phyloP scores from a whole-genome alignment of 2,888 invertebrate species.

The Drosophila leonis region DNA sequence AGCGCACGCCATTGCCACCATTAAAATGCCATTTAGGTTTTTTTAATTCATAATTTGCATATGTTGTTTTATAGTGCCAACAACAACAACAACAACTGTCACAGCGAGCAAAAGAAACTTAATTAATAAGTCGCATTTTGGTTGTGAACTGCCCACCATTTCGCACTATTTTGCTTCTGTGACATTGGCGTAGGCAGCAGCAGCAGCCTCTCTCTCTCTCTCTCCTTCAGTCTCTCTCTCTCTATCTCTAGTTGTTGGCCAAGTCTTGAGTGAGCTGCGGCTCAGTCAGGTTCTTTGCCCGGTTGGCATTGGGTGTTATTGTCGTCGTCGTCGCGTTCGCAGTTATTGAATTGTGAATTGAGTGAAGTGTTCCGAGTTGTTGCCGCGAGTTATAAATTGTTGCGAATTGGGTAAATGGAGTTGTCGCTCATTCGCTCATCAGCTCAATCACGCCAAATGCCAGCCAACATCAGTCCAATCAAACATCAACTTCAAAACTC shows the following conservation, averaged over 20 bases:
- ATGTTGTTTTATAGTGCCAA: constrained; percentile 54
- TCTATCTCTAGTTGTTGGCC: constrained; percentile 16
- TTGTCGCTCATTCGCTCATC: constrained; percentile 59
- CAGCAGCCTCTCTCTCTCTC: constrained; percentile 6
- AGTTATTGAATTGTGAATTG: constrained; percentile 44
- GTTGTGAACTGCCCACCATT: constrained; percentile 68
- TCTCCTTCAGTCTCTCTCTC: background rate
- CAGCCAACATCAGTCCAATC: constrained; percentile 14
- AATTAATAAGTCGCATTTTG: constrained; percentile 77
- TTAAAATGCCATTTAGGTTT: constrained; percentile 76
- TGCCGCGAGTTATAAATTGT: constrained; percentile 18
- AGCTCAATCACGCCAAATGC: constrained; percentile 15
- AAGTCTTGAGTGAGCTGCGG: constrained; percentile 20
- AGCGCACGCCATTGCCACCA: constrained; percentile 62
- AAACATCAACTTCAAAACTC: constrained; percentile 13
- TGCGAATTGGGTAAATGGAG: constrained; percentile 63
- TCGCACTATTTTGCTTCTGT: constrained; percentile 73
- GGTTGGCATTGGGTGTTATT: constrained; percentile 69
- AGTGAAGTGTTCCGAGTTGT: constrained; percentile 19
- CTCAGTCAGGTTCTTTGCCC: constrained; percentile 77
- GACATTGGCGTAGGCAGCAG: constrained; percentile 74
- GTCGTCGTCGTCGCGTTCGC: constrained; percentile 31
- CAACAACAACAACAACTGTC: constrained; percentile 40
- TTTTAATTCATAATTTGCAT: constrained; percentile 71
- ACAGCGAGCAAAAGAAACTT: constrained; percentile 62